phyloP scores from a whole-genome alignment of 2,113 vertebrate species.

The Clarias gariepinus region DNA sequence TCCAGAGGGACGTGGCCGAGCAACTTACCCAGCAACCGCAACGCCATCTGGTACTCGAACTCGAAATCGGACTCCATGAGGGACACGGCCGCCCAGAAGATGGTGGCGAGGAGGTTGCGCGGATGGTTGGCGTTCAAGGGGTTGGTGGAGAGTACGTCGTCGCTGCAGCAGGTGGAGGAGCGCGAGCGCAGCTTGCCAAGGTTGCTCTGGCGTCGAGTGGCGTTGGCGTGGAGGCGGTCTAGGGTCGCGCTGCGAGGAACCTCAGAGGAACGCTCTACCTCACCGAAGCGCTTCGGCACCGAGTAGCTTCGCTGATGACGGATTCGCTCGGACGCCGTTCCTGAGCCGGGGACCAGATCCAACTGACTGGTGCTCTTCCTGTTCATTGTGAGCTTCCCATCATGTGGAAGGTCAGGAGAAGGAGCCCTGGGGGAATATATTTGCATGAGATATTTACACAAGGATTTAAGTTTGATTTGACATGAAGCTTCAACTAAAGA shows the following conservation, averaged over 20 bases:
- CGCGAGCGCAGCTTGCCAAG: conserved; percentile 57
- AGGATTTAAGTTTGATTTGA: not conserved
- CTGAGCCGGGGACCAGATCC: conserved; percentile 74
- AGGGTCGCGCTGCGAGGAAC: conserved; percentile 91
- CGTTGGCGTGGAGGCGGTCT: conserved; percentile 87
- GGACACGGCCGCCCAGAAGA: conserved; percentile 96
- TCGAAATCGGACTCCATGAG: conserved; percentile 99
- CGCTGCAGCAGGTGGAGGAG: conserved; percentile 76
- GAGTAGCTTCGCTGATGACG: conserved; percentile 93
- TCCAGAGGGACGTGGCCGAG: conserved; percentile 91
- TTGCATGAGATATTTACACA: not conserved
- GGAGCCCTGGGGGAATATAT: conserved; percentile 73
- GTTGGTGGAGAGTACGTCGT: conserved; percentile 73
- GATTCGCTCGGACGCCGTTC: conserved; percentile 76
- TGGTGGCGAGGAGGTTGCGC: conserved; percentile 90
- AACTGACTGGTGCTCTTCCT: conserved; percentile 91
- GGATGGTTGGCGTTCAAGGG: conserved; percentile 88
- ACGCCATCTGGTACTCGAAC: conserved; percentile 96
- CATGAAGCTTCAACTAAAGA: not conserved
- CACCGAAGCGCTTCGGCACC: conserved; percentile 92
- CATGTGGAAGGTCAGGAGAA: conserved; percentile 85
- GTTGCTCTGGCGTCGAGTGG: conserved; percentile 80
- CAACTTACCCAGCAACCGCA: conserved; percentile 87
- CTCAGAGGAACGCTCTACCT: conserved; percentile 83
- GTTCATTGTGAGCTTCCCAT: conserved; percentile 81